phyloP scores from a whole-genome alignment of 1,140 invertebrate genomes.

The Neodiprion fabricii region DNA sequence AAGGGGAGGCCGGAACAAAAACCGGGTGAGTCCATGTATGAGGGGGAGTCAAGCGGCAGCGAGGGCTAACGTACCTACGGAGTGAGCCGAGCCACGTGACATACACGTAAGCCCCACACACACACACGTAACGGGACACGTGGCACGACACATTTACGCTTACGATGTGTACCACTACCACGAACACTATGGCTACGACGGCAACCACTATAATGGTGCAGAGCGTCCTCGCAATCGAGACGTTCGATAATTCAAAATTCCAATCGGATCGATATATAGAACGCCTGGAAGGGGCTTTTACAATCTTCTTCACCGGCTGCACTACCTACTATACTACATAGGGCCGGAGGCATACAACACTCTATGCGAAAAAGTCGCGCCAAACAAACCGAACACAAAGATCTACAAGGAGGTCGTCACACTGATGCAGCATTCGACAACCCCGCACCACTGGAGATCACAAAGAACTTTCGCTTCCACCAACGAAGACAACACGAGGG shows the following conservation, averaged over 20 bases:
- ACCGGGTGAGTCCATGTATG: neutral
- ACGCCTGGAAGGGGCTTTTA: constrained; percentile 13
- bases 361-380: constrained; percentile 12
- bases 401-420: neutral
- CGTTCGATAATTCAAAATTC: constrained; percentile 18
- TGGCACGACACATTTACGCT: neutral
- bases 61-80: neutral
- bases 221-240: constrained; percentile 16
- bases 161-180: neutral
- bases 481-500: constrained; percentile 4
- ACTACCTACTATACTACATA: constrained; percentile 16
- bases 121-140: neutral
- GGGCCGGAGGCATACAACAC: constrained; percentile 12
- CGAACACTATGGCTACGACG: neutral
- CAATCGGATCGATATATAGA: constrained; percentile 9
- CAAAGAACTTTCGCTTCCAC: constrained; percentile 1
- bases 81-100: neutral
- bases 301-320: constrained; percentile 1
- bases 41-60: neutral
- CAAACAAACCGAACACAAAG: neutral
- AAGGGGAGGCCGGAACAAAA: neutral
- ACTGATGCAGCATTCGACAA: neutral
- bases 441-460: no score
- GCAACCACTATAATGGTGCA: constrained; percentile 1
- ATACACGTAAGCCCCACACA: neutral